Conservation (phyloP, 1,140 invertebrate genomes). For the Cyclina sinensis region DNA sequence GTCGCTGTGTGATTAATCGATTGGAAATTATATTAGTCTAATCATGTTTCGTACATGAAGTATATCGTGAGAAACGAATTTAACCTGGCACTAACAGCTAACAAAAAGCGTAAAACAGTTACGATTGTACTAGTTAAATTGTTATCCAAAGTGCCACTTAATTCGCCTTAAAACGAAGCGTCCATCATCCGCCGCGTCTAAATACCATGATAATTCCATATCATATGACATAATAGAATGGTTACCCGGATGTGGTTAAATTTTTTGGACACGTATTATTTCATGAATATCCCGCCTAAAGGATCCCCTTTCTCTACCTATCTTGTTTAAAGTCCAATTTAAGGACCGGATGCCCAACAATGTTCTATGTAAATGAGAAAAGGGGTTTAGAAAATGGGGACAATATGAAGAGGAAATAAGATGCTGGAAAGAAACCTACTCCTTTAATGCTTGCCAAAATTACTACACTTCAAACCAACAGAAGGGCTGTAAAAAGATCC, state of each 20-base stretch:
- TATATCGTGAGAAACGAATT: constrained; percentile 10
- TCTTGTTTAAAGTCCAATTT: constrained; percentile 33
- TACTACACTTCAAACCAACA: constrained; percentile 43
- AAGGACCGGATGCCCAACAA: constrained; percentile 64
- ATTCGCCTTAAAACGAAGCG: background rate
- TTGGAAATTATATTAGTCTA: background rate
- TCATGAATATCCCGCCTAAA: constrained; percentile 1
- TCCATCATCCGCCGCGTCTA: constrained; percentile 34
- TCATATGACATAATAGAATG: constrained; percentile 62
- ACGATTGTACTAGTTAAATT: background rate
- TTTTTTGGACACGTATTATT: constrained; percentile 12
- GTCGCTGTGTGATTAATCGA: background rate
- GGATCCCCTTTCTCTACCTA: constrained; percentile 36
- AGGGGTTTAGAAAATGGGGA: constrained; percentile 41
- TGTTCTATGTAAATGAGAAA: constrained; percentile 69
- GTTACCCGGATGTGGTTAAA: constrained; percentile 37
- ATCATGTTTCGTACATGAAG: background rate
- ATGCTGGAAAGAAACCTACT: constrained; percentile 51
- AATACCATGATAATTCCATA: constrained; percentile 31
- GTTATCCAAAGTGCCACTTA: constrained; percentile 5
- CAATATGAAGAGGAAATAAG: constrained; percentile 55
- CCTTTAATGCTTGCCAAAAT: constrained; percentile 58
- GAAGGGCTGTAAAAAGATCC: constrained; percentile 60
- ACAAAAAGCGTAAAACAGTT: constrained; percentile 36
- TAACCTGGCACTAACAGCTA: too few species aligned